These are phyloP conservation scores for Caerostris extrusa DNA, from an alignment of 1,140 invertebrate species.

Conservation along the genomic window DNA sequence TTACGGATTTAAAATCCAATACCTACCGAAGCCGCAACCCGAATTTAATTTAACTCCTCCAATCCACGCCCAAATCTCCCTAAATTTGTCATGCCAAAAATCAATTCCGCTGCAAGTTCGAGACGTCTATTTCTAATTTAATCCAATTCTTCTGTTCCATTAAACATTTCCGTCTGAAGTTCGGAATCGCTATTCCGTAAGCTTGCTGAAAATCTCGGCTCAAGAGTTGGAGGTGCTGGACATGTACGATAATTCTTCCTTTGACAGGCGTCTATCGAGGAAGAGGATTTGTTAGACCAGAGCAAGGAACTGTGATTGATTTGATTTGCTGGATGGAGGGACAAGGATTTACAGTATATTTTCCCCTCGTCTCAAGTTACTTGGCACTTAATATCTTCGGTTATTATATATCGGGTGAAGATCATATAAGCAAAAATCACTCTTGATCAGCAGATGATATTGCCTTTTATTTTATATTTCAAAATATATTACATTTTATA, in stretches of 20 bases:
- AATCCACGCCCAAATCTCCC: background rate
- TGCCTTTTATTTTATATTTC: no score
- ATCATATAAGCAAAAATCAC: no score
- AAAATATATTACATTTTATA: no score
- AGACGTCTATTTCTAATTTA: slow-evolving; percentile 17
- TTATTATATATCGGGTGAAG: no score
- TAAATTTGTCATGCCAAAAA: background rate
- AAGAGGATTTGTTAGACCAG: background rate
- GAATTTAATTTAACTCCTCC: no score
- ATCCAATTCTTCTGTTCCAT: slow-evolving; percentile 1
- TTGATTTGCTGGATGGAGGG: background rate
- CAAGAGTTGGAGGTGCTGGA: background rate
- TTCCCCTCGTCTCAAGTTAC: background rate
- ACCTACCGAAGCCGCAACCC: no score
- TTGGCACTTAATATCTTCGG: no score
- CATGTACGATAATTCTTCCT: slow-evolving; percentile 28
- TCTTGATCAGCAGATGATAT: no score
- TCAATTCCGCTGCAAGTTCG: background rate
- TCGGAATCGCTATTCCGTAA: background rate
- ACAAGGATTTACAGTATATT: slow-evolving; percentile 7
- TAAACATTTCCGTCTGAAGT: slow-evolving; percentile 12
- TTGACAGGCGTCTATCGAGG: background rate
- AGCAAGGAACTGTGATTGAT: slow-evolving; percentile 12
- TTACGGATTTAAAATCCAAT: no score
- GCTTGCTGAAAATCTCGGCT: slow-evolving; percentile 11